These are phyloP conservation scores for Panagrolaimus sp. DNA, from an alignment of 1,140 invertebrate genomes.

Conservation along the genomic window DNA sequence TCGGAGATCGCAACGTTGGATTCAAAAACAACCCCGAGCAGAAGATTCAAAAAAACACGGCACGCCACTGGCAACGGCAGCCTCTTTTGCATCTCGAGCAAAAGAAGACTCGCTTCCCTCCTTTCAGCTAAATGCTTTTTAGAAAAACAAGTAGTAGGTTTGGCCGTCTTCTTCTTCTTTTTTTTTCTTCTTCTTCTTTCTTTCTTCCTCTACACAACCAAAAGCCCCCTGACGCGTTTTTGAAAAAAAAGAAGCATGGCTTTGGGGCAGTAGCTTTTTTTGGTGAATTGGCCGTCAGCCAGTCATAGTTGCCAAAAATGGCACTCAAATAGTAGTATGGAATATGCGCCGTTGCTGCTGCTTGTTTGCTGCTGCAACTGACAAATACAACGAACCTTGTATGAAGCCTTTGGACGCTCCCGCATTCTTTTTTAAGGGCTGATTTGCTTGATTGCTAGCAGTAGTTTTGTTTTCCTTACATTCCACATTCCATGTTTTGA, in stretches of 20 bases:
- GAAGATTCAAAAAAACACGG: no score
- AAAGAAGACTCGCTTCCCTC: no score
- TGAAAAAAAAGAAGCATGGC: neutral
- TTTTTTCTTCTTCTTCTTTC: neutral
- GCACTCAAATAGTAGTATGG: slow-evolving; percentile 3
- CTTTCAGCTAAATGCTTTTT: no score
- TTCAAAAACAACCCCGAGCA: no score
- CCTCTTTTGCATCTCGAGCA: no score
- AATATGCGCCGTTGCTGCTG: neutral
- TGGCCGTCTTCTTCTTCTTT: neutral
- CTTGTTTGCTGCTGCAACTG: slow-evolving; percentile 8
- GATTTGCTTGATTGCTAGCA: slow-evolving; percentile 17
- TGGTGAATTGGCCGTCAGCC: neutral
- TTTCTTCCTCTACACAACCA: neutral
- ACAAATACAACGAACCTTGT: neutral
- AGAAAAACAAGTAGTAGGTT: neutral
- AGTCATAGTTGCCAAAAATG: slow-evolving; percentile 14
- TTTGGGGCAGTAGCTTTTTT: neutral
- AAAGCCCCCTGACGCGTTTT: neutral
- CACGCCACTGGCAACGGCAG: no score
- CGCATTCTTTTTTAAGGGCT: neutral
- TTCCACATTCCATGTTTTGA: no score
- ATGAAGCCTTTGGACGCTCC: neutral
- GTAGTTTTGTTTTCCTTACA: neutral
- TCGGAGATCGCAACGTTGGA: neutral